Conservation (phyloP, 2,113 vertebrate species). For the Myanophis thanlyinensis region DNA sequence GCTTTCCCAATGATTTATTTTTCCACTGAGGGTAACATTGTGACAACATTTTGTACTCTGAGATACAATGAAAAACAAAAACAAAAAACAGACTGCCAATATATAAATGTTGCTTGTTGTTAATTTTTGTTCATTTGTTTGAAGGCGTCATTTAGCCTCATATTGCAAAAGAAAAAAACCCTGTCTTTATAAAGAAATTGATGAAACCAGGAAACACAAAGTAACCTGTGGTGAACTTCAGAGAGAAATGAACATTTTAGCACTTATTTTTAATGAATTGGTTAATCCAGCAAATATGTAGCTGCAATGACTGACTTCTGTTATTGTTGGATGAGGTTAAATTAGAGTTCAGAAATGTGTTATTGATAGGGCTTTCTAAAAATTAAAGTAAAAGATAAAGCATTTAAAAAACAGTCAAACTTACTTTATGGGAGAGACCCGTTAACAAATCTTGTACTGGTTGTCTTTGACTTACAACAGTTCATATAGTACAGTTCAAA, state of each 20-base stretch:
- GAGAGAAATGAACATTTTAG: slow-evolving; percentile 60
- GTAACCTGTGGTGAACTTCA: slow-evolving; percentile 27
- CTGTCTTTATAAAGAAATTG: slow-evolving; percentile 45
- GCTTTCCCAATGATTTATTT: not conserved
- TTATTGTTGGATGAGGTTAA: slow-evolving; percentile 44
- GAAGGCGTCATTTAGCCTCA: slow-evolving; percentile 50
- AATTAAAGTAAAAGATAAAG: slow-evolving; percentile 30
- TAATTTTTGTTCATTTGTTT: slow-evolving; percentile 9
- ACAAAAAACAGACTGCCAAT: not conserved
- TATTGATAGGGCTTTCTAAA: slow-evolving; percentile 22
- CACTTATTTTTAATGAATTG: slow-evolving; percentile 62
- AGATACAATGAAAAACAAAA: not conserved
- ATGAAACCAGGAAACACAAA: slow-evolving; percentile 45
- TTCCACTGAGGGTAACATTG: not conserved
- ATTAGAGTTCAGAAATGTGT: slow-evolving; percentile 56
- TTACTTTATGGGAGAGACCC: not conserved
- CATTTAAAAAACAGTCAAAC: not conserved
- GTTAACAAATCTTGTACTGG: not conserved
- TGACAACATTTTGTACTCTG: slow-evolving; percentile 7
- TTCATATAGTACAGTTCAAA: not conserved
- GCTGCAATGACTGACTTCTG: slow-evolving; percentile 48
- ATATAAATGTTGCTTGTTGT: slow-evolving; percentile 29
- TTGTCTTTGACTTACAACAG: not conserved
- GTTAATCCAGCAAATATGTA: slow-evolving; percentile 62
- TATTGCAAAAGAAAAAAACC: not conserved